phyloP scores from a whole-genome alignment of 2,888 invertebrate genomes.

The Celastrina argiolus region DNA sequence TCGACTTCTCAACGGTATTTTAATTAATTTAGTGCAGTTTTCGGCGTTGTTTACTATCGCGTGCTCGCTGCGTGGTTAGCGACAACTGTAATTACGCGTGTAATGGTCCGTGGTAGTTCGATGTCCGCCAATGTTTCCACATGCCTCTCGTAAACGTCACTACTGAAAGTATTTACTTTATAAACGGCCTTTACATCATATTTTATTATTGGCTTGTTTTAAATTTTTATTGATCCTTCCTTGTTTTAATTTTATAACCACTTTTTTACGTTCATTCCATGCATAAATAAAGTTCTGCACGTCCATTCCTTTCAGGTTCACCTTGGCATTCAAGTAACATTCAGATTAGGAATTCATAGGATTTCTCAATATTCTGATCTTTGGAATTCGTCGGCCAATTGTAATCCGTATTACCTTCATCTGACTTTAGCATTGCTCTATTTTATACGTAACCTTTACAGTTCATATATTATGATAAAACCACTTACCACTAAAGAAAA shows the following conservation, averaged over 20 bases:
- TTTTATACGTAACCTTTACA: neutral
- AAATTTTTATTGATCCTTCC: neutral
- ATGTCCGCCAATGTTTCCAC: conserved; percentile 14
- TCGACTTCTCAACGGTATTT: neutral
- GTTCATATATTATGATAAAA: neutral
- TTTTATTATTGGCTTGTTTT: neutral
- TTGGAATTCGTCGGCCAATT: neutral
- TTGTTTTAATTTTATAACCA: neutral
- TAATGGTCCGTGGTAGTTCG: neutral
- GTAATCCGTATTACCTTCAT: neutral
- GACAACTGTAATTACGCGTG: neutral
- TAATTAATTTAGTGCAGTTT: neutral
- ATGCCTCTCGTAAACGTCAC: neutral
- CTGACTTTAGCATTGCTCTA: neutral
- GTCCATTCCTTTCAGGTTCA: neutral
- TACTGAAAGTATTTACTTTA: conserved; percentile 3
- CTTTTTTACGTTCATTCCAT: neutral
- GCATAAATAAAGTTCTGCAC: neutral
- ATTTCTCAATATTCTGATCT: neutral
- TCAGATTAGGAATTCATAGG: neutral
- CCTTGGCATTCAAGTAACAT: neutral
- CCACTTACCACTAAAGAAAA: too few species aligned
- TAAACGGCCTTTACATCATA: neutral
- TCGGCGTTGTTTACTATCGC: neutral
- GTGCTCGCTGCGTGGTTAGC: neutral